Evolutionary conservation across 2,797 vertebrate species (phyloP).

Genomic region (Tolypeutes matacus): DNA sequence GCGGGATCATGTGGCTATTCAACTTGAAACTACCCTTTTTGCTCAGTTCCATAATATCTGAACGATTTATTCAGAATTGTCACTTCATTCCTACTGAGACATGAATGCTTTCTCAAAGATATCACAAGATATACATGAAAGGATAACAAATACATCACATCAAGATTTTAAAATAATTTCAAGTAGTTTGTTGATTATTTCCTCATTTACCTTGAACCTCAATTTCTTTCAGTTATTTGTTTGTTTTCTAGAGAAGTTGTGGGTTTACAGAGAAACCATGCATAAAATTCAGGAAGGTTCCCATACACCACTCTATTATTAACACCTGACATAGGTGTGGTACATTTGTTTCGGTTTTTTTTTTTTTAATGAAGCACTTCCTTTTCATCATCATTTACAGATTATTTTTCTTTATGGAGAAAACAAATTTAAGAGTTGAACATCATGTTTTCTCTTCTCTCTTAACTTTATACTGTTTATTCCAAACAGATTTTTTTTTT

Average conservation of each 20-base stretch:
- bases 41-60: background rate
- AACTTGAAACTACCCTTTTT: background rate
- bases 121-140: background rate
- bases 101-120: background rate
- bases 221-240: background rate
- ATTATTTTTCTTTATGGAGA: background rate
- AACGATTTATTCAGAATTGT: background rate
- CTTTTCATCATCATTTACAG: background rate
- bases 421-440: background rate
- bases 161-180: conserved; percentile 1
- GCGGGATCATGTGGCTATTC: background rate
- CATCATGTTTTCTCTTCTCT: background rate
- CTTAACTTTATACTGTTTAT: background rate
- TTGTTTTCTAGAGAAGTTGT: background rate
- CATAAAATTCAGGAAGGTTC: no score
- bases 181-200: background rate
- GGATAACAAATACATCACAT: background rate
- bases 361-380: no score
- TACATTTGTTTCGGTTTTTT: no score
- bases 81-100: background rate
- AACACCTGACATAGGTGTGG: no score
- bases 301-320: no score
- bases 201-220: background rate
- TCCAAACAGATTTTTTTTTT: background rate
- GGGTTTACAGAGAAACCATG: no score